Base-by-base conservation (phyloP, 2,113 vertebrate genomes). In the Phycodurus eques region DNA sequence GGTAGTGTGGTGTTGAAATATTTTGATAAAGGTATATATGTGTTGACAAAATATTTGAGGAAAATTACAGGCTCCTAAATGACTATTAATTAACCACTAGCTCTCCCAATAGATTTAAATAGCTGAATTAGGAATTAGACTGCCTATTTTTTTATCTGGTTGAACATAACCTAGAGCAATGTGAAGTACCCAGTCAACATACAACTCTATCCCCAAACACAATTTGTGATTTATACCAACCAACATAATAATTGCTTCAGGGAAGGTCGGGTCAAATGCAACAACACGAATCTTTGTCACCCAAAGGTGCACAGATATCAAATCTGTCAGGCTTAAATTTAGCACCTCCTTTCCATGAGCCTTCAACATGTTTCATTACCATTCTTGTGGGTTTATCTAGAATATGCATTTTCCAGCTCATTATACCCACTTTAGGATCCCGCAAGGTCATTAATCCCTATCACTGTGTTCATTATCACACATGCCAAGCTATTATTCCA, bases 401-500 rank as follows among this genome's bases (percentile, higher is more conserved):
- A 91, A 89, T 88, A 89, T 85, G 84, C 88, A 87, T 90, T 91
- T 91, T 90, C 82, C 86, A 89, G 80, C 86, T 86, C 87, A 91
- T 91, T 90, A 90, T 89, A 86, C 73, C 82, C 86, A 89, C 90
- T 89, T 90, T 89, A 83, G 83, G 13, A 75, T 85, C 80, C 85
- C 81, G 85, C 89, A 88, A 91, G 84, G 87, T 90, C 88, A 90
- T 91, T 91, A 90, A 91, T 91, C 87, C 88, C 83, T 87, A 91
- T 91, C 83, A 90, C 74, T 68, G 82, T 88, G 83, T 88, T 90
- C 90, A 87, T 87, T 90, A 89, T 88, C 87, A 85, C 86, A 90
- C 87, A 86, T 85, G 88, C 87, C 88, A 91, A 81, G 76, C 79
- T 86, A 84, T 86, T 87, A 89, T 88, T 87, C 85, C 72, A 77